phyloP scores from a whole-genome alignment of 2,113 vertebrate species.

The Dipodomys stephensi region DNA sequence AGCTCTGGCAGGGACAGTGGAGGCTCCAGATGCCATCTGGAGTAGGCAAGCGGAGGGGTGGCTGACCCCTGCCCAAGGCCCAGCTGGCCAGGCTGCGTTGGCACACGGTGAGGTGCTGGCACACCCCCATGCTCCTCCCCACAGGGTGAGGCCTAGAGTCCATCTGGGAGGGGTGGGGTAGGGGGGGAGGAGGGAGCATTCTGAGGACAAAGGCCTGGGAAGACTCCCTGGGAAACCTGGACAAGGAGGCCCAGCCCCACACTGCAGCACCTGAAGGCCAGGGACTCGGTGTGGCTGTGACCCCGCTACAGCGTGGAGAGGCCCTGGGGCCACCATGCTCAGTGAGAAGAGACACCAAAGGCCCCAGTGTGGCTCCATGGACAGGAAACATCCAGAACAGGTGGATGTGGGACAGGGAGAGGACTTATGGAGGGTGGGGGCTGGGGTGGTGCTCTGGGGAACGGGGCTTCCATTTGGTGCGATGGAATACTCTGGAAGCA shows the following conservation, averaged over 20 bases:
- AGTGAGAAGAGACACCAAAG: background rate
- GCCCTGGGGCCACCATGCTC: fast-evolving
- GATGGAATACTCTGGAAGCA: background rate
- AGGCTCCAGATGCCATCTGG: background rate
- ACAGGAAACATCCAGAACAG: background rate
- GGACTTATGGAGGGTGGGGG: fast-evolving
- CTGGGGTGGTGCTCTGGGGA: background rate
- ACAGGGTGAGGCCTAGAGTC: background rate
- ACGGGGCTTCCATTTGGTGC: background rate
- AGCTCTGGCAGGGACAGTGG: background rate
- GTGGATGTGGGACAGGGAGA: background rate
- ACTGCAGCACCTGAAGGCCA: background rate
- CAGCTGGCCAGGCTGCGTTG: conserved; percentile 23
- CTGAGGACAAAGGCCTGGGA: background rate
- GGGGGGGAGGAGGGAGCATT: background rate
- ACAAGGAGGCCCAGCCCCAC: background rate
- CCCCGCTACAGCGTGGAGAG: fast-evolving
- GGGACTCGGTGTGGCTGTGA: background rate
- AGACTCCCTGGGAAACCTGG: background rate
- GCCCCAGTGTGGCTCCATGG: background rate
- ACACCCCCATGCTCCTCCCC: background rate
- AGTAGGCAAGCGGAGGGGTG: background rate
- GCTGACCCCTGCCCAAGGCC: conserved; percentile 22
- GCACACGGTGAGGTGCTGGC: background rate
- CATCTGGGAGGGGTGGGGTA: background rate